Evolutionary conservation across 2,888 invertebrate species (phyloP), one percentile per base, ranked within the genome.

Genomic region (Tuberolachnus salignus): DNA sequence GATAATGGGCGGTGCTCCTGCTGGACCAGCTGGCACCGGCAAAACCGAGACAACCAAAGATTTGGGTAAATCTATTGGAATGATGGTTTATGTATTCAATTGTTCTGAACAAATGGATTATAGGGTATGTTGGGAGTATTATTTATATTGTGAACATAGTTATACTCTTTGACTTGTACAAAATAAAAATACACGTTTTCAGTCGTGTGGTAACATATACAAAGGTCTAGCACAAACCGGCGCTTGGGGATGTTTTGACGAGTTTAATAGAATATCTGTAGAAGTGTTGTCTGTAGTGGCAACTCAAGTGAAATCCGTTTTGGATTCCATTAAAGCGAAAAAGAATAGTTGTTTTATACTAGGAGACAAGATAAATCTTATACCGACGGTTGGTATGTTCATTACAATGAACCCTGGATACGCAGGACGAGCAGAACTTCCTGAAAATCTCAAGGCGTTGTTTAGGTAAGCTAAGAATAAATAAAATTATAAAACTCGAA

Each of bases 21-120:
- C 96, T 2, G 96, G 97, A 0, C 97, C 97, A 0, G 97, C 97
- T 11, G 95, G 95, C 73, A 97, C 97, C 0, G 97, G 97, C 0
- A 97, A 97, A 87, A 97, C 97, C 0, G 97, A 97, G 87, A 97
- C 97, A 0, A 97, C 97, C 0, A 97, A 97, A 86, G 97, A 97
- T 88, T 88, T 97, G 83, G 97, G 97, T 1, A 90, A 95, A 84
- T 95, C 96, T 14, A 88, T 97, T 3, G 97, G 97, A 57, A 92
- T 97, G 84, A 95, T 97, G 95, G 97, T 97, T 9, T 97, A 97
- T 84, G 97, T 97, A n/a, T 96, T 96, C 87, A 97, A 97, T 86
- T 97, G 96, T 86, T 96, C 96, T 0, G 96, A 97, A 85, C 96
- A 97, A 88, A 96, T 97, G 96, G 97, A 97, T 86, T 97, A 96